phyloP scores from a whole-genome alignment of 2,888 invertebrate genomes.

The Pediacus dermestoides region DNA sequence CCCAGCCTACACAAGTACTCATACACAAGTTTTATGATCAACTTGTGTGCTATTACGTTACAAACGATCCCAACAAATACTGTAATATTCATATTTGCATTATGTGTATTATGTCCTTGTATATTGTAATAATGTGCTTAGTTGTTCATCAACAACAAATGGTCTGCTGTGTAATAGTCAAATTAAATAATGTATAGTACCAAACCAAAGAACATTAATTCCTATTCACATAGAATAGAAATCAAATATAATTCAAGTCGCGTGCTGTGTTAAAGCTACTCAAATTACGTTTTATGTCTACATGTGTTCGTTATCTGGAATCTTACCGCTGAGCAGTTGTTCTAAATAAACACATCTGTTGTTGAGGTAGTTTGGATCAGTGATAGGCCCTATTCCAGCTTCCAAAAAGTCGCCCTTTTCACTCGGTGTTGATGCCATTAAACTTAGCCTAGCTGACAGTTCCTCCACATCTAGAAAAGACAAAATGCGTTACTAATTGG shows the following conservation, averaged over 20 bases:
- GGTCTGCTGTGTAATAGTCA: too few species aligned
- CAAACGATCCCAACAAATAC: too few species aligned
- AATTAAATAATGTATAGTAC: too few species aligned
- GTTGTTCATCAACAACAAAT: too few species aligned
- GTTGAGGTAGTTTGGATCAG: slow-evolving; percentile 52
- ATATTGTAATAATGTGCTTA: too few species aligned
- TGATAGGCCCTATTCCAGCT: slow-evolving; percentile 44
- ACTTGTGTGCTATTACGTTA: too few species aligned
- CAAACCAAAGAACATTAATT: too few species aligned
- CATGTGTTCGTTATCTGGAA: slow-evolving; percentile 2
- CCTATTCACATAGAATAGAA: too few species aligned
- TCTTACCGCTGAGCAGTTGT: slow-evolving; percentile 54
- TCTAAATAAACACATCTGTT: slow-evolving; percentile 57
- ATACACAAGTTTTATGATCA: too few species aligned
- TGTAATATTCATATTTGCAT: too few species aligned
- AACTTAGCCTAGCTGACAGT: slow-evolving; percentile 64
- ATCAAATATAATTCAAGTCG: slow-evolving; percentile 12
- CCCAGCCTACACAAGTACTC: too few species aligned
- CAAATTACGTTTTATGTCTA: slow-evolving; percentile 9
- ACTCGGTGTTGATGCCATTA: slow-evolving; percentile 54
- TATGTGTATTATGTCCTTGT: too few species aligned
- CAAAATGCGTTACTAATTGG: slow-evolving; percentile 11
- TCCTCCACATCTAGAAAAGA: slow-evolving; percentile 66
- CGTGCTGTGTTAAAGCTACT: slow-evolving; percentile 12
- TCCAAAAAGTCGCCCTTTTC: slow-evolving; percentile 51